These are phyloP conservation scores for Radopholus similis DNA, from an alignment of 1,140 invertebrate genomes.

Conservation along the genomic window DNA sequence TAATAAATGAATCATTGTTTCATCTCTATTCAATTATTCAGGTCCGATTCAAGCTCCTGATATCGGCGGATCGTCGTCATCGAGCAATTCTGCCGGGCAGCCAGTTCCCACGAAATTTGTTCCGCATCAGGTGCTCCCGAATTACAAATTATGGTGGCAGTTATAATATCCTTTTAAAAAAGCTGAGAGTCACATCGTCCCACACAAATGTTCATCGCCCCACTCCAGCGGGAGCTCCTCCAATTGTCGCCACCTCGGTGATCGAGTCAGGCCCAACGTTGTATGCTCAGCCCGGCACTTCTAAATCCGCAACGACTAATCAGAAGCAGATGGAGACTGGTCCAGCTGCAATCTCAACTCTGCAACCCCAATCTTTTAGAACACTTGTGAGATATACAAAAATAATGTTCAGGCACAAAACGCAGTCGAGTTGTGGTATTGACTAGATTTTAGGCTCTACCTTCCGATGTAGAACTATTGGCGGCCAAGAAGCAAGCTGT, in stretches of 20 bases:
- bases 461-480: conserved; percentile 51
- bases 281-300: conserved; percentile 23
- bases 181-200: conserved; percentile 2
- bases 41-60: conserved; percentile 10
- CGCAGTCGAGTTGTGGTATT: no score
- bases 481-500: conserved; percentile 40
- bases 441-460: conserved; percentile 52
- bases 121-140: conserved; percentile 25
- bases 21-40: background rate
- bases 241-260: conserved; percentile 17
- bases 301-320: conserved; percentile 8
- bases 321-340: background rate
- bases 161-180: background rate
- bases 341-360: conserved; percentile 16
- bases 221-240: conserved; percentile 3
- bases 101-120: conserved; percentile 27
- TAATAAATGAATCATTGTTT: background rate
- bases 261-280: conserved; percentile 37
- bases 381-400: background rate
- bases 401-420: no score
- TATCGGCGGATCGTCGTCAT: conserved; percentile 10
- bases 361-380: conserved; percentile 12
- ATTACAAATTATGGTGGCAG: background rate
- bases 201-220: background rate
- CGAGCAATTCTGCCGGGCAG: background rate